Evolutionary conservation across 2,888 invertebrate species (phyloP).

Genomic region (Volucella bombylans): DNA sequence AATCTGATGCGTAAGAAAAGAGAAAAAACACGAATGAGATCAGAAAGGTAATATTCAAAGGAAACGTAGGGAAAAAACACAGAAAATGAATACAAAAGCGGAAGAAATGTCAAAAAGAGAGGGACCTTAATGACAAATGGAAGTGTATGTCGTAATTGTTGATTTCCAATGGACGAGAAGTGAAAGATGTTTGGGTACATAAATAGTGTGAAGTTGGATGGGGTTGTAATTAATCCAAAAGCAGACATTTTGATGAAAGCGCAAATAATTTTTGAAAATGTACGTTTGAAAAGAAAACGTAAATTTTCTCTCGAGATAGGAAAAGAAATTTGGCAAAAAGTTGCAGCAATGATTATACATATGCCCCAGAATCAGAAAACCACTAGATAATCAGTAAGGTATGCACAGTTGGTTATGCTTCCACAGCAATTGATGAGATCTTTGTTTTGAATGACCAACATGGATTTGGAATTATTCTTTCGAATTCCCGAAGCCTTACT

Average conservation of each 20-base stretch:
- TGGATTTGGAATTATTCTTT: too few species aligned
- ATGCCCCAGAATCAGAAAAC: too few species aligned
- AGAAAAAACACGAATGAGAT: slow-evolving; percentile 67
- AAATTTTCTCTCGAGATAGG: not conserved
- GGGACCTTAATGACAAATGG: slow-evolving; percentile 38
- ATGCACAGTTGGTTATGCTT: too few species aligned
- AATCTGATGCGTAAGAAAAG: slow-evolving; percentile 39
- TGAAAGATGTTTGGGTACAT: slow-evolving; percentile 20
- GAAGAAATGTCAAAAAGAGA: slow-evolving; percentile 53
- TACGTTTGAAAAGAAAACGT: too few species aligned
- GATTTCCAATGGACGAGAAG: slow-evolving; percentile 3
- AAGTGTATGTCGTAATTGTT: slow-evolving; percentile 49
- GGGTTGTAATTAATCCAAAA: not conserved
- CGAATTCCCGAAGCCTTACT: too few species aligned
- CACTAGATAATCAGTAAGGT: too few species aligned
- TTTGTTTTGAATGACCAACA: too few species aligned
- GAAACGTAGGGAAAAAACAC: slow-evolving; percentile 50
- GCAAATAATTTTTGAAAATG: not conserved
- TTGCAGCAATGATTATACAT: too few species aligned
- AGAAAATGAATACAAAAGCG: slow-evolving; percentile 50
- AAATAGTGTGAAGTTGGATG: slow-evolving; percentile 42
- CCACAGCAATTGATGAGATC: too few species aligned
- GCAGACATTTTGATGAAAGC: slow-evolving; percentile 2
- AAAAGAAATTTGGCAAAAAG: not conserved
- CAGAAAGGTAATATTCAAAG: slow-evolving; percentile 38